These are phyloP conservation scores for Sclerodermus sp. DNA, from an alignment of 2,888 invertebrate species.

Conservation along the genomic window DNA sequence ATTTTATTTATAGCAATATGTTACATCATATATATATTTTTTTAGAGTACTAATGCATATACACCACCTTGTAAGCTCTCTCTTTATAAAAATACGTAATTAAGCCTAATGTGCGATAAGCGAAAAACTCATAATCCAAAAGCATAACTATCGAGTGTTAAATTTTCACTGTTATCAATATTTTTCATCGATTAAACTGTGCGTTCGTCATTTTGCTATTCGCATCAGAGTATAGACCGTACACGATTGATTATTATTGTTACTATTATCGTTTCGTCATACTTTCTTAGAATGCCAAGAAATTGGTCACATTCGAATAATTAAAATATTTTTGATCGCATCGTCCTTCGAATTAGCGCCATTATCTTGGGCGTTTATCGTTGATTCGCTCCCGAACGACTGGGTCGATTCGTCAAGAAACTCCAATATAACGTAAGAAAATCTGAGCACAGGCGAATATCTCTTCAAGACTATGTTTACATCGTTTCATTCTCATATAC, in stretches of 20 bases:
- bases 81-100: slow-evolving; percentile 57
- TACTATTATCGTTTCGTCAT: no score
- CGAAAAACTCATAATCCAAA: slow-evolving; percentile 42
- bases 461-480: no score
- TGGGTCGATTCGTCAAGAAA: background rate
- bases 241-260: no score
- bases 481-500: no score
- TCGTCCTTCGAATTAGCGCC: slow-evolving; percentile 28
- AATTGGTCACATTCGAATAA: slow-evolving; percentile 11
- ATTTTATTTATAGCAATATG: slow-evolving; percentile 41
- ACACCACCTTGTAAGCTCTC: slow-evolving; percentile 44
- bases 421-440: no score
- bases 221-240: no score
- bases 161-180: slow-evolving; percentile 10
- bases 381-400: slow-evolving; percentile 7
- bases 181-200: slow-evolving; percentile 5
- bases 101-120: slow-evolving; percentile 51
- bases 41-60: slow-evolving; percentile 41
- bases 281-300: background rate
- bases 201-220: no score
- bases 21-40: no score
- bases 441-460: no score
- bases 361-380: slow-evolving; percentile 19
- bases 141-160: slow-evolving; percentile 20
- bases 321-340: slow-evolving; percentile 8